Evolutionary conservation across 2,113 vertebrate species (phyloP).

Genomic region (Tylochromis polylepis): DNA sequence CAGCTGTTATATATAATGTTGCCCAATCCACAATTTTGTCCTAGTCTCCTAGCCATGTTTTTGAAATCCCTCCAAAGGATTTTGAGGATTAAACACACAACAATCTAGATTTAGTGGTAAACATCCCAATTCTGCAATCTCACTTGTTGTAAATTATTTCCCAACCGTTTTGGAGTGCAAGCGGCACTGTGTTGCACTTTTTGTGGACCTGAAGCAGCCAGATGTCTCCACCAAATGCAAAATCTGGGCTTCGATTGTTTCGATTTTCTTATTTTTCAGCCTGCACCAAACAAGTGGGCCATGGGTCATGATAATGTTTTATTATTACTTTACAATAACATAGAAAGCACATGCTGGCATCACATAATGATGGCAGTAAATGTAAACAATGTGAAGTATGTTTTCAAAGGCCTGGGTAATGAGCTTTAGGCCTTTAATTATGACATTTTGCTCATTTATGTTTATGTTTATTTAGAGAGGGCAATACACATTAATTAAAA

Average conservation of each 20-base stretch:
- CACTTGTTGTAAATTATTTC: conserved; percentile 4
- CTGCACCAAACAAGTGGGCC: background rate
- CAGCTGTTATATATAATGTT: background rate
- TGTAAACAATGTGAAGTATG: background rate
- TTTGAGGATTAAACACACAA: conserved; percentile 15
- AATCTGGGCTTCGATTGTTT: background rate
- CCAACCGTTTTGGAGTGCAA: background rate
- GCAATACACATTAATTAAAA: background rate
- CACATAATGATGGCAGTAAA: background rate
- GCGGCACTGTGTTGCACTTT: background rate
- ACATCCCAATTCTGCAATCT: conserved; percentile 9
- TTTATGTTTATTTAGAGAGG: background rate
- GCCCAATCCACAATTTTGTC: conserved; percentile 20
- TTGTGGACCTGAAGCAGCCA: background rate
- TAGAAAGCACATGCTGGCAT: background rate
- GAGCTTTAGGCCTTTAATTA: background rate
- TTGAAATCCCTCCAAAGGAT: conserved; percentile 10
- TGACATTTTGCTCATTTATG: background rate
- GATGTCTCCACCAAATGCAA: background rate
- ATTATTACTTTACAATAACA: background rate
- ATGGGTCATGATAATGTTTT: background rate
- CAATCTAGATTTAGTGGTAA: conserved; percentile 28
- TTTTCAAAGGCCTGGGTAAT: background rate
- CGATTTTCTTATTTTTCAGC: background rate
- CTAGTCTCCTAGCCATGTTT: background rate